Evolutionary conservation across 1,140 invertebrate genomes (phyloP), one percentile per base, ranked within the genome.

Genomic region (Drosophila tani): DNA sequence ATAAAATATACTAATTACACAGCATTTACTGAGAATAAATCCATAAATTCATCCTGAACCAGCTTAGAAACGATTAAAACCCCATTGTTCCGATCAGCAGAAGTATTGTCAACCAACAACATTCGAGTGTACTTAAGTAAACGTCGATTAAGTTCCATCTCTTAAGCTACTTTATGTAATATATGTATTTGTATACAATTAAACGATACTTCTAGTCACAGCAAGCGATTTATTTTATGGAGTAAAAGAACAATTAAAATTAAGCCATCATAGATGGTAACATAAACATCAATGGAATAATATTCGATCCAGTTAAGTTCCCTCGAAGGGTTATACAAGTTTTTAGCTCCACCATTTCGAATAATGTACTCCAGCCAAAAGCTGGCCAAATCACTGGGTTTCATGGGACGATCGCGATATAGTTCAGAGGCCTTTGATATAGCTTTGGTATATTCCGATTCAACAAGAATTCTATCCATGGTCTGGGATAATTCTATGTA

Each of bases 341-440:
- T 92, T 9, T 65, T 60, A 0, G 93, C 93, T 0, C 93, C 93
- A n/a, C 88, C 82, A 59, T 94, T 91, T 19, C 93, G 80, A 5
- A 94, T 57, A 2, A 92, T 75, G 67, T 93, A 93, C 29, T 93
- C 91, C 6, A 91, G 32, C 92, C 92, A 93, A 46, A 62, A 93
- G 11, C 56, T 74, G 3, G 77, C 70, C 38, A 74, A 27, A 2
- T 73, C 21, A 15, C 77, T 79, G 41, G 86, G 55, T 11, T 63
- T 82, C 15, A 82, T 24, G 0, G 92, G 90, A 38, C 92, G 83
- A 85, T 93, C 92, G 0, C 71, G 60, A 59, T 91, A 92, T 0
- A 93, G 49, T 21, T 47, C 3, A 0, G 92, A 91, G 15, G 82
- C 63, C 1, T 29, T 51, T 0, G 24, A 29, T 1, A 90, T 77